phyloP scores from a whole-genome alignment of 2,888 invertebrate genomes.

The Synanthedon formicaeformis region DNA sequence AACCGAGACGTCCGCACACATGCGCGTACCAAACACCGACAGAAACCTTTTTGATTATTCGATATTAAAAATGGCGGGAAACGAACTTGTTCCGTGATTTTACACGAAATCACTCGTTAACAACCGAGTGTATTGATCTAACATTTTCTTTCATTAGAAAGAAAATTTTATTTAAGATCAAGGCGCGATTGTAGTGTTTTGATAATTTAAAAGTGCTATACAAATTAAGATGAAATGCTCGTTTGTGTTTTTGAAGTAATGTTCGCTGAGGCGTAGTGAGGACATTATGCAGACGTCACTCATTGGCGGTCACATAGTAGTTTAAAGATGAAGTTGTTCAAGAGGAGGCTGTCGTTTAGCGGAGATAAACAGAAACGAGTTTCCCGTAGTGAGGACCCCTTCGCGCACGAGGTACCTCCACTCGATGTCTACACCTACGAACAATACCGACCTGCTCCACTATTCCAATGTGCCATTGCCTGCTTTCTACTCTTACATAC shows the following conservation, averaged over 20 bases:
- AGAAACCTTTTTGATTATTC: too few species aligned
- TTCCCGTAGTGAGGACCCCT: conserved; percentile 55
- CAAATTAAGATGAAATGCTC: neutral
- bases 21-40: conserved; percentile 14
- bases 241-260: neutral
- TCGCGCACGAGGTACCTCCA: conserved; percentile 54
- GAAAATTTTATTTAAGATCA: too few species aligned
- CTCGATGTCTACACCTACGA: conserved; percentile 3
- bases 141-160: too few species aligned
- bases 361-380: conserved; percentile 64
- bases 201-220: neutral
- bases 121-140: conserved; percentile 2
- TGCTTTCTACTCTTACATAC: neutral
- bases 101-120: conserved; percentile 27
- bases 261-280: conserved; percentile 24
- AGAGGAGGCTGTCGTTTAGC: conserved; percentile 63
- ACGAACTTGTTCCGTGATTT: conserved; percentile 30
- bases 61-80: neutral
- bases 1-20: conserved; percentile 43
- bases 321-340: conserved; percentile 62
- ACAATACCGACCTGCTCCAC: neutral
- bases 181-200: too few species aligned
- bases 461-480: neutral
- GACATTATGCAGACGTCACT: conserved; percentile 17
- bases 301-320: conserved; percentile 1